Conservation (phyloP, 23 tunicate species). For the Styela plicata region DNA sequence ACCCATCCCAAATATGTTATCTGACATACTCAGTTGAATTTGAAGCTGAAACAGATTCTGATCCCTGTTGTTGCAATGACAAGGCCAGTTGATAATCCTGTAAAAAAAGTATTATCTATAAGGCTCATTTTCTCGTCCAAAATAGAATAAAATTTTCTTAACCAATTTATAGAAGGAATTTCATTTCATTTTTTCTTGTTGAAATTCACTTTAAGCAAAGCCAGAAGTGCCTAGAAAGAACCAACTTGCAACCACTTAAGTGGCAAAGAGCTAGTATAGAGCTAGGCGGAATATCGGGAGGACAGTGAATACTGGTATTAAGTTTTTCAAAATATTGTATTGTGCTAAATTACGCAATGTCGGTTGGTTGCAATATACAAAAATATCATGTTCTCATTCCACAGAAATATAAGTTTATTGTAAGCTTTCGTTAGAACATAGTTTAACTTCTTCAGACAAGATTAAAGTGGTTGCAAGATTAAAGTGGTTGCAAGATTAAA, state of each 20-base stretch:
- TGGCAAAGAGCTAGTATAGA: not conserved
- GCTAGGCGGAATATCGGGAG: not conserved
- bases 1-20: not conserved
- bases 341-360: no score
- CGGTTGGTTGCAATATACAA: no score
- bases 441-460: no score
- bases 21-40: not conserved
- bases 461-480: no score
- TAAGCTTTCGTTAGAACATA: no score
- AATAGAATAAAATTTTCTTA: not conserved
- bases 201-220: not conserved
- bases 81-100: slow-evolving; percentile 49
- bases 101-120: not conserved
- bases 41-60: not conserved
- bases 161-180: not conserved
- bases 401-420: no score
- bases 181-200: not conserved
- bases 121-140: not conserved
- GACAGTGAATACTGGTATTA: no score
- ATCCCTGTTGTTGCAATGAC: slow-evolving; percentile 8
- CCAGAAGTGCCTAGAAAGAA: not conserved
- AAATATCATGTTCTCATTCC: no score
- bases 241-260: not conserved
- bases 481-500: no score
- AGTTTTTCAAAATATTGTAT: no score